Percentiles rank a stretch among this genome's conserved stretches.
Evolutionary conservation across 2,113 vertebrate genomes (phyloP).

Genomic region (Caranx melampygus): DNA sequence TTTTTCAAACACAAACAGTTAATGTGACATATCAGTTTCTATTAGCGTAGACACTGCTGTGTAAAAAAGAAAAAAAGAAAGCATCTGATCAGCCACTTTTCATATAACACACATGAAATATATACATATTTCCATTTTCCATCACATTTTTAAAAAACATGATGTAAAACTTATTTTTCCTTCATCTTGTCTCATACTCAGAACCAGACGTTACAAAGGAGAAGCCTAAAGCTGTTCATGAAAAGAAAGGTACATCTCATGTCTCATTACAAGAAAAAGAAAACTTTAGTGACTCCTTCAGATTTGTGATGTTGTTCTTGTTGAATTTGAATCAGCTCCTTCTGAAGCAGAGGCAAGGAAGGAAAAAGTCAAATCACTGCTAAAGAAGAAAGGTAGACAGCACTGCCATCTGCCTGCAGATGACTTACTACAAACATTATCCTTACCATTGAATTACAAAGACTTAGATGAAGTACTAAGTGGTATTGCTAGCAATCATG

Average conservation of each 20-base stretch:
- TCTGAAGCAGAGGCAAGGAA: constrained; percentile 46
- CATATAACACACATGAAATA: too few species aligned
- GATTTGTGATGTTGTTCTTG: not conserved
- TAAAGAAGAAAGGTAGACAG: constrained; percentile 66
- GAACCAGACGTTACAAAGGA: constrained; percentile 43
- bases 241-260: constrained; percentile 58
- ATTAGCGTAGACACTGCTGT: constrained; percentile 17
- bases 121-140: not conserved
- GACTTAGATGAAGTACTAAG: not conserved
- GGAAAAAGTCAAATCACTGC: constrained; percentile 48
- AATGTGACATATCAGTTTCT: not conserved
- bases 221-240: constrained; percentile 41
- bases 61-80: constrained; percentile 44
- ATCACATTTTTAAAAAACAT: not conserved
- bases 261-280: not conserved
- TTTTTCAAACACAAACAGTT: not conserved
- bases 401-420: constrained; percentile 18
- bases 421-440: not conserved
- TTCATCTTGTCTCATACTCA: constrained; percentile 4
- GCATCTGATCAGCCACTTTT: not conserved
- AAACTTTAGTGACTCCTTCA: not conserved
- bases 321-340: constrained; percentile 34
- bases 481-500: not conserved
- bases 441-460: not conserved
- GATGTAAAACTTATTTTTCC: not conserved